A percentile compares a stretch with the other conserved stretches of the same genome.
Evolutionary conservation across 1,140 invertebrate genomes (phyloP).

Genomic region (Pogonus chalceus): DNA sequence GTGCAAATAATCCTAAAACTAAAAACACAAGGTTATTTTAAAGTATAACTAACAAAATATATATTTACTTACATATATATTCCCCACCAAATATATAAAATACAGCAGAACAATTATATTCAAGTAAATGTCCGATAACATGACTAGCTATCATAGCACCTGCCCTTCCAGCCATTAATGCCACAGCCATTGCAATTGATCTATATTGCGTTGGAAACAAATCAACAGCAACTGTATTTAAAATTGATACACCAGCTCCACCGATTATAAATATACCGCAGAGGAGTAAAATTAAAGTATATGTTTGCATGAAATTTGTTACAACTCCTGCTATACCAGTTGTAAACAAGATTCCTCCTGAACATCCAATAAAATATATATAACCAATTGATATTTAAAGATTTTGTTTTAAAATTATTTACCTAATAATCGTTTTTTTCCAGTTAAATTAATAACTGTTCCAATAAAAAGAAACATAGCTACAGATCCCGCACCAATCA

Average conservation of each 20-base stretch:
- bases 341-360: not conserved
- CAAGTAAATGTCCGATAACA: not conserved
- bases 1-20: too few species aligned
- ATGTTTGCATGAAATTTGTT: not conserved
- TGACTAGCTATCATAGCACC: slow-evolving; percentile 35
- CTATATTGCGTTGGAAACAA: slow-evolving; percentile 34
- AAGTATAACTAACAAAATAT: too few species aligned
- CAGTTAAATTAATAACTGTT: slow-evolving; percentile 39
- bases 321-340: not conserved
- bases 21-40: too few species aligned
- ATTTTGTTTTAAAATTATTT: too few species aligned
- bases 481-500: slow-evolving; percentile 38
- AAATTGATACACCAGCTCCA: not conserved
- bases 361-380: not conserved
- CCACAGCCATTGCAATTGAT: slow-evolving; percentile 44
- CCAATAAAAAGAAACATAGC: slow-evolving; percentile 40
- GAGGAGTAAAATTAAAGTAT: not conserved
- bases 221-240: slow-evolving; percentile 31
- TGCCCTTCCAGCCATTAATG: slow-evolving; percentile 43
- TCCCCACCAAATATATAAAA: not conserved
- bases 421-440: slow-evolving; percentile 29
- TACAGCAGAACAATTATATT: not conserved
- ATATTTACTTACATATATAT: too few species aligned
- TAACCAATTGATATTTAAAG: not conserved
- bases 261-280: not conserved